These are phyloP conservation scores for Ophraella communa DNA, from an alignment of 2,888 invertebrate genomes.

Conservation along the genomic window DNA sequence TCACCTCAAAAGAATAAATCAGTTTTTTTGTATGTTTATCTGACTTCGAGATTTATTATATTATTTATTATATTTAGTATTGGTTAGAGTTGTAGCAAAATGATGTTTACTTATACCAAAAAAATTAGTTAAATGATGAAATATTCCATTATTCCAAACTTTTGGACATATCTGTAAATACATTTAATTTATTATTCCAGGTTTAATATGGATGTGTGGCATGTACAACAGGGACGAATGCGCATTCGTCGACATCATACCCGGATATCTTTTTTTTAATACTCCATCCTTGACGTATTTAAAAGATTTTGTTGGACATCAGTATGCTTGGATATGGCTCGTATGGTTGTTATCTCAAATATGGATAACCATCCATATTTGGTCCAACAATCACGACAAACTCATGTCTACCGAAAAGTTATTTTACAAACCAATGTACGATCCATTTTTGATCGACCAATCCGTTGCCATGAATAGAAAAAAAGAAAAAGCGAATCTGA, in stretches of 20 bases:
- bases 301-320: conserved; percentile 64
- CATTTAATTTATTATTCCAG: conserved; percentile 14
- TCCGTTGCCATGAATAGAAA: conserved; percentile 82
- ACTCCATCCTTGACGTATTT: conserved; percentile 63
- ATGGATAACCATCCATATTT: conserved; percentile 87
- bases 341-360: conserved; percentile 83
- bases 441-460: conserved; percentile 82
- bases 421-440: conserved; percentile 85
- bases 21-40: no score
- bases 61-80: no score
- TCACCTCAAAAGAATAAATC: no score
- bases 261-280: conserved; percentile 89
- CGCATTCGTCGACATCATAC: conserved; percentile 75
- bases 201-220: conserved; percentile 72
- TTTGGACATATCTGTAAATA: no score
- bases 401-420: conserved; percentile 85
- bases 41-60: no score
- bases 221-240: conserved; percentile 72
- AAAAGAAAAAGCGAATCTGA: conserved; percentile 51
- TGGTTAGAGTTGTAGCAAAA: no score
- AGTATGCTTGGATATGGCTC: conserved; percentile 80
- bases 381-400: conserved; percentile 83
- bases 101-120: no score
- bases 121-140: no score
- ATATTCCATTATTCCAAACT: no score